Base-by-base conservation (phyloP, 1,140 invertebrate species). In the Psilanteris sp. region DNA sequence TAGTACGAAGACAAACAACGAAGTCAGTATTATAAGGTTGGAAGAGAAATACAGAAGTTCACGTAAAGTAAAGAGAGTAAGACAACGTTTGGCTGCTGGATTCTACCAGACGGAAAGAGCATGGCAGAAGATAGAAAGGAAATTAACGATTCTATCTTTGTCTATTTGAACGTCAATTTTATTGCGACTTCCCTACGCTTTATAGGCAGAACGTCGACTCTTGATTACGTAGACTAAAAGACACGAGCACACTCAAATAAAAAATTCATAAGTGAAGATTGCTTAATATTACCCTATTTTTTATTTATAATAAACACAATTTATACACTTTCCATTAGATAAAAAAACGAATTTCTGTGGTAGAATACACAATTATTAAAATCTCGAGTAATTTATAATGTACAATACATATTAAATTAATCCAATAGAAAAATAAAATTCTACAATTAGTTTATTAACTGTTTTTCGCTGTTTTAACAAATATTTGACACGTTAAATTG, bases 161-260 rank as follows among this genome's bases (percentile, higher is more conserved):
- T 71, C 68, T 73, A 64, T 73, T 64, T 64, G 26, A 64, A 64
- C 68, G 59, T 64, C 68, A 73, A 73, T 73, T 73, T 73, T 73
- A 73, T 73, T 72, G 50, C 68, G 57, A 55, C 44, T 73, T 73
- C 36, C 59, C 50, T 52, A n/a, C 22, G 43, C 52, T 73, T 73
- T 66, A 73, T 64, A 73, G 70, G 70, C 29, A 66, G 36, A 64
- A 73, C 34, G 70, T 73, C 50, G 50, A 64, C 50, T 59, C 52
- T 59, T 73, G 59, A 73, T 73, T 73, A 73, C 43, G 70, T 59
- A 11, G 36, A 66, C 26, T 66, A 43, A 34, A 46, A 55, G 55
- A 71, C 61, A 62, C 41, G 44, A 44, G 32, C 32, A 50, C 14
- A 46, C 26, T 72, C 15, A 39, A 37, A 72, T 62, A 72, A 29